Conservation (phyloP, 2,113 vertebrate genomes). For the Cynopterus brachyotis region DNA sequence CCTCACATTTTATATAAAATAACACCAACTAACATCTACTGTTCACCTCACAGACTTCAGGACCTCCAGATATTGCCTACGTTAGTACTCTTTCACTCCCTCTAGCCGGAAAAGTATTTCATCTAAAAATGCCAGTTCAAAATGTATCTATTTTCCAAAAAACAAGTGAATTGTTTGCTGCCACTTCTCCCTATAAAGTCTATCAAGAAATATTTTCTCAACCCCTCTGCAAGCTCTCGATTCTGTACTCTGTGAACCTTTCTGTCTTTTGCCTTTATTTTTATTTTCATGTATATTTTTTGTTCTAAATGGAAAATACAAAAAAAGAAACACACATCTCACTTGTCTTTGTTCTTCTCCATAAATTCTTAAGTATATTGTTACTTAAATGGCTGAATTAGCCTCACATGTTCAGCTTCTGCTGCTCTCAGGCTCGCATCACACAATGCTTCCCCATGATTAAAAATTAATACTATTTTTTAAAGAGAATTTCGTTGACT, state of each 20-base stretch:
- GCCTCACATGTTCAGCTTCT: background rate
- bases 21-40: background rate
- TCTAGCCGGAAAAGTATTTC: background rate
- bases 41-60: background rate
- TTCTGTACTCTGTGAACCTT: background rate
- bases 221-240: background rate
- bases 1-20: background rate
- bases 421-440: background rate
- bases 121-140: background rate
- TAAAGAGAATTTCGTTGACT: background rate
- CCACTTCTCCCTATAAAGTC: background rate
- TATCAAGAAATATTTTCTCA: slow-evolving; percentile 22
- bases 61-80: too few relatives aligned
- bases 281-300: background rate
- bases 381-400: background rate
- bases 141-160: background rate
- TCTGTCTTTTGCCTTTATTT: background rate
- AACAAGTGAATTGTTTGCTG: background rate
- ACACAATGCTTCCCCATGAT: background rate
- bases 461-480: background rate
- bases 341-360: background rate
- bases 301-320: background rate
- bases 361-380: background rate
- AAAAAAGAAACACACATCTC: background rate
- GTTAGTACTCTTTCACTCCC: background rate